A percentile compares a stretch with the other conserved stretches of the same genome.
Evolutionary conservation across 64 coral and sea anemone genomes (phyloP).

Genomic region (Exaiptasia diaphana): DNA sequence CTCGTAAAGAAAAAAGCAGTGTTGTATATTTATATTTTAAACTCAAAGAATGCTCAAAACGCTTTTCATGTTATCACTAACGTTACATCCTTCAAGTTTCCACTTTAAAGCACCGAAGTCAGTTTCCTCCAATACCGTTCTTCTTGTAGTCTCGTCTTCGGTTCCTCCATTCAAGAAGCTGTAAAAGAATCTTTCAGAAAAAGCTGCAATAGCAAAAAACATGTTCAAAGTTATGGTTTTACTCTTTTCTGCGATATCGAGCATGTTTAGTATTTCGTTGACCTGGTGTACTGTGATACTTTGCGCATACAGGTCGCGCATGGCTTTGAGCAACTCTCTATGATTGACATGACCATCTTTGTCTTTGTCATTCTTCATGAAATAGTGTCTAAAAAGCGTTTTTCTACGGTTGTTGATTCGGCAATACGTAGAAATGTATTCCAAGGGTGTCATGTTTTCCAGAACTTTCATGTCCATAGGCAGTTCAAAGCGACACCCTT

Average conservation of each 20-base stretch:
- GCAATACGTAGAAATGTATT: conserved; percentile 79
- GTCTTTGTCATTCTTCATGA: conserved; percentile 80
- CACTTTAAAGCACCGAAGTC: conserved; percentile 85
- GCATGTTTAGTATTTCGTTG: conserved; percentile 58
- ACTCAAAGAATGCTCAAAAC: conserved; percentile 70
- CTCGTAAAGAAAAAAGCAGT: no score
- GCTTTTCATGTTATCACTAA: conserved; percentile 56
- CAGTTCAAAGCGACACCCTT: conserved; percentile 85
- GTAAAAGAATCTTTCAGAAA: conserved; percentile 86
- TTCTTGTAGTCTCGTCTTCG: conserved; percentile 32
- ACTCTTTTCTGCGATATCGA: conserved; percentile 60
- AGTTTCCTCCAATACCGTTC: conserved; percentile 87
- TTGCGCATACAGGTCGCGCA: conserved; percentile 73
- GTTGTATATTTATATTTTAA: no score
- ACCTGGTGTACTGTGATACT: conserved; percentile 64
- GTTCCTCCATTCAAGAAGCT: conserved; percentile 38
- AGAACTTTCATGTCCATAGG: conserved; percentile 87
- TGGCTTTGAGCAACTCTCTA: conserved; percentile 64
- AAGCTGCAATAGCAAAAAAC: conserved; percentile 75
- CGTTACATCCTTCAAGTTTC: conserved; percentile 82
- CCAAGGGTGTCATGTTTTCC: conserved; percentile 63
- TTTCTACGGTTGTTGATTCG: conserved; percentile 61
- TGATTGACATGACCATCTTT: conserved; percentile 65
- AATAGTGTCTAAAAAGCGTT: conserved; percentile 84
- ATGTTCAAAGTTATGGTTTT: conserved; percentile 54